Base-by-base conservation (phyloP, 2,888 invertebrate genomes). In the Standfussiana lucernea region DNA sequence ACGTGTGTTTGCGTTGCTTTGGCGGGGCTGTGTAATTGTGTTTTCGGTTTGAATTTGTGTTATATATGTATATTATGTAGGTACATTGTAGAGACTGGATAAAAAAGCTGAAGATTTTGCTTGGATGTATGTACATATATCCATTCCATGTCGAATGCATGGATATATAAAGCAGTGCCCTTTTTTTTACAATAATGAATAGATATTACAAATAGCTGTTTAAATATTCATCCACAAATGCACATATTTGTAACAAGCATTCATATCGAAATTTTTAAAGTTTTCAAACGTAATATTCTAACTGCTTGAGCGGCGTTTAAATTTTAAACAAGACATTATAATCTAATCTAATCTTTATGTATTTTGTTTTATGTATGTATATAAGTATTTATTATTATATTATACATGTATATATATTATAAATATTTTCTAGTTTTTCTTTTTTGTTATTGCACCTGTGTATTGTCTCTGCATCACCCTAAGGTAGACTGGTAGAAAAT, bases 1-100 rank as follows among this genome's bases (percentile, higher is more conserved):
- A 47, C 56, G 35, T 70, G 47, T 61, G 28, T 68, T 32, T 24
- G 3, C 2, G 4, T 47, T 24, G 56, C 73, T 81, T 47, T 61
- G 68, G 65, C 35, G 2, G 5, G 47, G 5, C 11, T 10, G 7
- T 59, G 45, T 76, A 28, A n/a, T 32, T n/a, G 32, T 37, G 21
- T 1, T 53, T 28, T 53, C 15, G 32, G 21, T 5, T 45, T 61
- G 21, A 42, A n/a, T 47, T n/a, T 15, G n/a, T 56, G 35, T 40
- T 42, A n/a, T 40, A 0, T 50, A n/a, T n/a, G n/a, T n/a, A n/a
- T n/a, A n/a, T n/a, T n/a, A n/a, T n/a, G n/a, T n/a, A n/a, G n/a
- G n/a, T n/a, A n/a, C n/a, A n/a, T 21, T 45, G 37, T 24, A 15
- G 37, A 8, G 7, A 7, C 8, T 28, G 37, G 35, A 21, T 68